These are phyloP conservation scores for Pandemis heparana DNA, from an alignment of 2,888 invertebrate genomes.

Conservation along the genomic window DNA sequence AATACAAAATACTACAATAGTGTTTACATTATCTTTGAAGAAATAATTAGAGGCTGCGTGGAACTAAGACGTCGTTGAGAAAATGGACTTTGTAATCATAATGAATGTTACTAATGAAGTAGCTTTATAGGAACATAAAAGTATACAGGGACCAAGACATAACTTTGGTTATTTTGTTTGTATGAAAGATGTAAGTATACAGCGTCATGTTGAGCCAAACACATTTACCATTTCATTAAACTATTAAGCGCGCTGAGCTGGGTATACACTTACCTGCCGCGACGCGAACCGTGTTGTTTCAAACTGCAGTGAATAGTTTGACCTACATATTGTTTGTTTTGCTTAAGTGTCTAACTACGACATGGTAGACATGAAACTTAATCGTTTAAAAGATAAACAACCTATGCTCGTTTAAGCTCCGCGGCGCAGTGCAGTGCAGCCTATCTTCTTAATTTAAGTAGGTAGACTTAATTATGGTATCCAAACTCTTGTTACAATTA, in stretches of 20 bases:
- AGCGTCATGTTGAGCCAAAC: conserved; percentile 1
- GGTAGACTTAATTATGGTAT: not conserved
- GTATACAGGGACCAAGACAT: not conserved
- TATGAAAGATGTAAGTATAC: not conserved
- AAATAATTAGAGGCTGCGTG: not conserved
- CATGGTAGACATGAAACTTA: not conserved
- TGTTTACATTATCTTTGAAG: conserved; percentile 13
- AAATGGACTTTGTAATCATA: not conserved
- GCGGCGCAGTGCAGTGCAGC: not conserved
- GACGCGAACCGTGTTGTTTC: conserved; percentile 28
- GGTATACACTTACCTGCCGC: conserved; percentile 10
- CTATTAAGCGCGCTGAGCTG: conserved; percentile 27
- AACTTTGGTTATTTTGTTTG: conserved; percentile 1
- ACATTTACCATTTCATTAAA: conserved; percentile 32
- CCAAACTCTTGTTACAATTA: conserved; percentile 10
- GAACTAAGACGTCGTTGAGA: not conserved
- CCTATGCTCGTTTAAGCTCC: not conserved
- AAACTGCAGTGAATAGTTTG: conserved; percentile 39
- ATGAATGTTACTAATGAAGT: not conserved
- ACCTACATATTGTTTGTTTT: conserved; percentile 40
- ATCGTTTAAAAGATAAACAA: conserved; percentile 7
- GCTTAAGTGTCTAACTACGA: conserved; percentile 7
- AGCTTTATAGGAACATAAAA: conserved; percentile 3
- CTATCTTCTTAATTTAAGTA: not conserved
- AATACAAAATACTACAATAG: conserved; percentile 18